Evolutionary conservation across 2,888 invertebrate species (phyloP), one percentile per base, ranked within the genome.

Genomic region (Rhabditoides inermis): DNA sequence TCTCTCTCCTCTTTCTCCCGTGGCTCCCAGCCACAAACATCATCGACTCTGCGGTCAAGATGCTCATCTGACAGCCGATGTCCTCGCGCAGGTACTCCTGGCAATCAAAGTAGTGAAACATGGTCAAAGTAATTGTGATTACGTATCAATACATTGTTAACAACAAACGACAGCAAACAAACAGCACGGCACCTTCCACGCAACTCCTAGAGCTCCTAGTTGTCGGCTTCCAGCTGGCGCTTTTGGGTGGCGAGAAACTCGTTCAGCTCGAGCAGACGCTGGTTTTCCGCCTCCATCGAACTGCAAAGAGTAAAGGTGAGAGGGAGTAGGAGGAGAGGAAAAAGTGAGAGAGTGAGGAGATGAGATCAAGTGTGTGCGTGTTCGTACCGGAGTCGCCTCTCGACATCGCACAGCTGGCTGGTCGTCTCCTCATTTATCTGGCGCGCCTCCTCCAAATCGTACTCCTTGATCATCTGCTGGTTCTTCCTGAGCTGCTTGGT

Each of bases 141-240:
- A n/a, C n/a, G n/a, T n/a, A n/a, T n/a, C n/a, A n/a, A n/a, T n/a
- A n/a, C n/a, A n/a, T n/a, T n/a, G n/a, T n/a, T n/a, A n/a, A n/a
- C n/a, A n/a, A n/a, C n/a, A n/a, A n/a, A n/a, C n/a, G n/a, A n/a
- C n/a, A n/a, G n/a, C n/a, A n/a, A n/a, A n/a, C n/a, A n/a, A n/a
- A n/a, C n/a, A n/a, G n/a, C n/a, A n/a, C n/a, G n/a, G n/a, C n/a
- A n/a, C 51, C 57, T 72, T 58, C 71, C 87, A 77, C 85, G 86
- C 60, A 91, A 85, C 79, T 95, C 94, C 78, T 95, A 95, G 28
- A 91, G 82, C 77, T 98, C 98, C 78, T 95, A 95, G 20, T 94
- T 82, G 80, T 98, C 95, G 35, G 87, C 85, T 82, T 95, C 94
- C 3, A 91, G 90, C 55, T 87, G 86, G 86, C 83, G 62, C 50